Conservation (phyloP, 2,113 vertebrate genomes). For the Lipotes vexillifer region DNA sequence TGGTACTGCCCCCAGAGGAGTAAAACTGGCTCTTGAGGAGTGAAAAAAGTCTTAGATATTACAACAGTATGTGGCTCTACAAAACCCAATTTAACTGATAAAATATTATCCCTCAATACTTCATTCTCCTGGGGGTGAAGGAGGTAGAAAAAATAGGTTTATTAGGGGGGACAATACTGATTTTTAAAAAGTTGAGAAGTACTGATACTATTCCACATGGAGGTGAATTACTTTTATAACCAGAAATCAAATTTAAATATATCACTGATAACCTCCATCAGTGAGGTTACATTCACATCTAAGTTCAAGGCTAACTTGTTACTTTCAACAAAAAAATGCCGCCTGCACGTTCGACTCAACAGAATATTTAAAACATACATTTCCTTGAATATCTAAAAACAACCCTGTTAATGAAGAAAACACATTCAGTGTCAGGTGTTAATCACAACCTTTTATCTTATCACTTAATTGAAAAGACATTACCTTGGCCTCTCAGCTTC, state of each 20-base stretch:
- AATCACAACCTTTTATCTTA: neutral
- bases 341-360: neutral
- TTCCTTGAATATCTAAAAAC: neutral
- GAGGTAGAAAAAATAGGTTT: neutral
- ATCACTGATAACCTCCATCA: neutral
- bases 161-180: neutral
- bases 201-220: neutral
- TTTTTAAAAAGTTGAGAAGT: neutral
- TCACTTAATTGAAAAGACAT: conserved; percentile 51
- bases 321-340: neutral
- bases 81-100: neutral
- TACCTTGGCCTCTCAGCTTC: conserved; percentile 82
- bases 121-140: neutral
- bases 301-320: neutral
- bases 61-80: neutral
- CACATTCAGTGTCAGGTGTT: neutral
- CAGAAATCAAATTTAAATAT: neutral
- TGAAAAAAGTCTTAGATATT: neutral
- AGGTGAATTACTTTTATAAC: neutral
- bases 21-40: neutral
- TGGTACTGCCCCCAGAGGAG: neutral
- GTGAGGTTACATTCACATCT: neutral
- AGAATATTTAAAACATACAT: neutral
- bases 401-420: neutral
- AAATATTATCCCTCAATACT: neutral